Evolutionary conservation across 1,140 invertebrate species (phyloP).

Genomic region (Heliothis subflexa): DNA sequence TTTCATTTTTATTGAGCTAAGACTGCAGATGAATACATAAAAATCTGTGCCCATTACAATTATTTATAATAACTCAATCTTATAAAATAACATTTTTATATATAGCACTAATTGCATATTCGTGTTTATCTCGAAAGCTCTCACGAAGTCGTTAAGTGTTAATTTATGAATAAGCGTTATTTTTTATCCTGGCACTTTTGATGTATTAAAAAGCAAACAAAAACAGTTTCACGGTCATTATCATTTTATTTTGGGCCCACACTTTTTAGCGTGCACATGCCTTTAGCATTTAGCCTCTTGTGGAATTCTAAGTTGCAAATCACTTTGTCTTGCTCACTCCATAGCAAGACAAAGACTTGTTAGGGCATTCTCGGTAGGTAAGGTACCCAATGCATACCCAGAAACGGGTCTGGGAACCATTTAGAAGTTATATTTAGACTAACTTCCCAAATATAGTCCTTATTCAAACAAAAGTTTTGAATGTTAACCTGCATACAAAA

Average conservation of each 20-base stretch:
- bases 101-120: constrained; percentile 23
- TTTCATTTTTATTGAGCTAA: background rate
- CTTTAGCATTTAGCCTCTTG: constrained; percentile 4
- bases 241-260: constrained; percentile 12
- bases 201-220: constrained; percentile 16
- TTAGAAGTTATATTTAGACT: background rate
- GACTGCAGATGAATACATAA: too few species aligned
- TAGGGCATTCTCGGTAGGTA: background rate
- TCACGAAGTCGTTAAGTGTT: constrained; percentile 12
- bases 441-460: background rate
- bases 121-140: constrained; percentile 16
- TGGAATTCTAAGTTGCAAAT: background rate
- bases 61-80: constrained; percentile 16
- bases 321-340: background rate
- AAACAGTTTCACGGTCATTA: constrained; percentile 19
- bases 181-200: constrained; percentile 24
- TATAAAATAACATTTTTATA: constrained; percentile 9
- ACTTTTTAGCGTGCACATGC: constrained; percentile 3
- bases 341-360: background rate
- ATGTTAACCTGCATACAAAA: constrained; percentile 3
- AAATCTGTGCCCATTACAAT: background rate
- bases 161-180: constrained; percentile 8
- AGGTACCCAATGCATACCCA: background rate
- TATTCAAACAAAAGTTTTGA: background rate
- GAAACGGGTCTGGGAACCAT: constrained; percentile 2